These are phyloP conservation scores for Drymodes brunneopygia DNA, from an alignment of 2,113 vertebrate genomes.

Conservation along the genomic window DNA sequence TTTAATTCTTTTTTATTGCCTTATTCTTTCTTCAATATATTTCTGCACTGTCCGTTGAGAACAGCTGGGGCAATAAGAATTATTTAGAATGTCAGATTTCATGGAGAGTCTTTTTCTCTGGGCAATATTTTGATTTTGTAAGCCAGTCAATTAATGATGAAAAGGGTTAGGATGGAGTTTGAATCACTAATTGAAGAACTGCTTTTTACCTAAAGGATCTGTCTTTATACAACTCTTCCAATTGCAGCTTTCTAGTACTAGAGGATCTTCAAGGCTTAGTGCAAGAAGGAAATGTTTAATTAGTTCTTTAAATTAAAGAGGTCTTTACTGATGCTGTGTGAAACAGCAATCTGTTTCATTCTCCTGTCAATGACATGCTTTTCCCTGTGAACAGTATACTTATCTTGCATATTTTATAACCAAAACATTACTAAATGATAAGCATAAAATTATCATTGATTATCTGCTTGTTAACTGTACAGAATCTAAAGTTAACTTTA, in stretches of 20 bases:
- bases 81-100: neutral
- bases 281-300: neutral
- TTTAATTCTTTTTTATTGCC: neutral
- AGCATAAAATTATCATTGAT: neutral
- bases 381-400: neutral
- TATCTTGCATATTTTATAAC: neutral
- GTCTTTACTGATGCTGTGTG: neutral
- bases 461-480: neutral
- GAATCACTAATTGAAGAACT: neutral
- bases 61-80: neutral
- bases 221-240: neutral
- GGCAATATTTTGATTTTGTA: neutral
- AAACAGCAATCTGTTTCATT: neutral
- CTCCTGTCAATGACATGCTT: neutral
- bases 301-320: neutral
- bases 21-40: neutral
- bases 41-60: neutral
- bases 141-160: neutral
- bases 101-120: neutral
- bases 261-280: neutral
- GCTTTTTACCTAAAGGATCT: neutral
- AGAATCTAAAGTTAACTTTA: neutral
- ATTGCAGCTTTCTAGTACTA: neutral
- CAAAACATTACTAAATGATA: neutral
- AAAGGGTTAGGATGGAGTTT: neutral